phyloP scores from a whole-genome alignment of 1,140 invertebrate genomes.

The Drosophila hydei region DNA sequence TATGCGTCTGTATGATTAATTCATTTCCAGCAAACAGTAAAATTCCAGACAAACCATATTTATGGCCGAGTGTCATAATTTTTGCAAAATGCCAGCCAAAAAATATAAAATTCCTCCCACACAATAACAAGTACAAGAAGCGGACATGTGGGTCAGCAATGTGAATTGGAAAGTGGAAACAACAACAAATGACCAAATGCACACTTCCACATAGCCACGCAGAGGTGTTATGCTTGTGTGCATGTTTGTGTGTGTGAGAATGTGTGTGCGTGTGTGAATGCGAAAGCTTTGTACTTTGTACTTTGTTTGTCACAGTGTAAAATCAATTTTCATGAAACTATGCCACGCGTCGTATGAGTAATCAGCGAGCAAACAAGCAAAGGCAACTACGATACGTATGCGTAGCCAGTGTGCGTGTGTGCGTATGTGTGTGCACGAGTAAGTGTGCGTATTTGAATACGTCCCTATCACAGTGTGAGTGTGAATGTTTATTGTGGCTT shows the following conservation, averaged over 20 bases:
- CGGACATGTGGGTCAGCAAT: constrained; percentile 72
- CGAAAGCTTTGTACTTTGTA: constrained; percentile 27
- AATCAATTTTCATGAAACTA: constrained; percentile 80
- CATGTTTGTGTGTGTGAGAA: constrained; percentile 5
- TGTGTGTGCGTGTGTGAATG: neutral
- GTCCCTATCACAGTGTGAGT: no score
- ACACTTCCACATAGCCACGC: neutral
- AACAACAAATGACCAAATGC: constrained; percentile 38
- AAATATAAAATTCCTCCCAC: constrained; percentile 36
- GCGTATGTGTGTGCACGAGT: neutral
- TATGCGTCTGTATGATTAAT: constrained; percentile 48
- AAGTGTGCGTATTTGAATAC: no score
- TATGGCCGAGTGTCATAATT: constrained; percentile 56
- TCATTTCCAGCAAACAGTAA: constrained; percentile 49
- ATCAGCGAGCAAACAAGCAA: constrained; percentile 68
- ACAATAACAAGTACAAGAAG: constrained; percentile 35
- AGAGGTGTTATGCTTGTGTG: no score
- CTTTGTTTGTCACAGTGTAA: constrained; percentile 70
- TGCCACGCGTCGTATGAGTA: constrained; percentile 74
- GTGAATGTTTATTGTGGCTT: constrained; percentile 18
- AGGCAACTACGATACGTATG: constrained; percentile 30
- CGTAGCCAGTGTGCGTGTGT: constrained; percentile 20
- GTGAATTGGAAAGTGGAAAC: constrained; percentile 70
- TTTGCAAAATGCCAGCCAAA: constrained; percentile 44
- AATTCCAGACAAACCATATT: constrained; percentile 54